These are phyloP conservation scores for Rhyzopertha dominica DNA, from an alignment of 1,140 invertebrate species.

Conservation along the genomic window DNA sequence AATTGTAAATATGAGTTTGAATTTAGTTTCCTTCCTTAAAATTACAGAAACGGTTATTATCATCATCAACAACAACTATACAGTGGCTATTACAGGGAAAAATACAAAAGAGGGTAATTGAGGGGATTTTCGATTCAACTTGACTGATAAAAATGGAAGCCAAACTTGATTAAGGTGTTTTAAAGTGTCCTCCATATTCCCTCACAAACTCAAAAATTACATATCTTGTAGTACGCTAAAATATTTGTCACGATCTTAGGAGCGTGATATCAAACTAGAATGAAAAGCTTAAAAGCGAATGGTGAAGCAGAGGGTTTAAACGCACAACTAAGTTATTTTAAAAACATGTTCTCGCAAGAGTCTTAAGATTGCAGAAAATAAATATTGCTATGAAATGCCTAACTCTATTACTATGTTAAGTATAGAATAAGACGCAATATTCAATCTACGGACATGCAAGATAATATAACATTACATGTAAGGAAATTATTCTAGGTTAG, in stretches of 20 bases:
- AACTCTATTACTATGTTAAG: slow-evolving; percentile 39
- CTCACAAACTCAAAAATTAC: slow-evolving; percentile 19
- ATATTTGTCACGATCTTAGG: slow-evolving; percentile 35
- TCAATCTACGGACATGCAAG: slow-evolving; percentile 41
- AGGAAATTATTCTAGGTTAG: slow-evolving; percentile 42
- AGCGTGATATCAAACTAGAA: slow-evolving; percentile 14
- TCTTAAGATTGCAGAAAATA: slow-evolving; percentile 15
- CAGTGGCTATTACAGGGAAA: slow-evolving; percentile 30
- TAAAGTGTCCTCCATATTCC: slow-evolving; percentile 22
- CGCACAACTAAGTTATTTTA: slow-evolving; percentile 7
- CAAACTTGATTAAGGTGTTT: slow-evolving; percentile 31
- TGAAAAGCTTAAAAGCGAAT: slow-evolving; percentile 7
- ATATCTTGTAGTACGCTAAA: too few relatives aligned
- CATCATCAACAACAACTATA: slow-evolving; percentile 42
- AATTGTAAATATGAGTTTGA: too few relatives aligned
- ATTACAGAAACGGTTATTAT: slow-evolving; percentile 24
- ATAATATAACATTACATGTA: slow-evolving; percentile 41
- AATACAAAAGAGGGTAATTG: slow-evolving; percentile 21
- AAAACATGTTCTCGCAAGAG: slow-evolving; percentile 2
- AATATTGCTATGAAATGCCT: slow-evolving; percentile 33
- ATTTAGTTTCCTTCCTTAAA: too few relatives aligned
- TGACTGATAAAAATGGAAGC: slow-evolving; percentile 37
- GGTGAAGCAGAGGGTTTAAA: slow-evolving; percentile 12
- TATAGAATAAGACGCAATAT: slow-evolving; percentile 36
- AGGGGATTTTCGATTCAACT: slow-evolving; percentile 22